Evolutionary conservation across 2,113 vertebrate species (phyloP).

Genomic region (Sphyrna mokarran): DNA sequence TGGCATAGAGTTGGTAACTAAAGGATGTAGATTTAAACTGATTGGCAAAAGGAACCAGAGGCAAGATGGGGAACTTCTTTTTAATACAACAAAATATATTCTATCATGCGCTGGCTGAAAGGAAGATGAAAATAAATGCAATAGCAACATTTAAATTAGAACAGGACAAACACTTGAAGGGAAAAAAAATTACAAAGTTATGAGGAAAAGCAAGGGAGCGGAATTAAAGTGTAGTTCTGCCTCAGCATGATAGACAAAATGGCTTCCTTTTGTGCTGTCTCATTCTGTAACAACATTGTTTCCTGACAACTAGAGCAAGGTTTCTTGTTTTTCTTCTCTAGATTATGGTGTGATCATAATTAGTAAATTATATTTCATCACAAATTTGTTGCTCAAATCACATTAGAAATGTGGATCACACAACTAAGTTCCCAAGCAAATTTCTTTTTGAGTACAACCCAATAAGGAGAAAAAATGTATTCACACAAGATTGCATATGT

Average conservation of each 20-base stretch:
- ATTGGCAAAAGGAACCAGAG: too few species aligned
- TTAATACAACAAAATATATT: too few species aligned
- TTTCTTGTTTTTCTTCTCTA: not conserved
- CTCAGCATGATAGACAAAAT: not conserved
- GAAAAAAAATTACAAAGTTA: not conserved
- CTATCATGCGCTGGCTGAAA: not conserved
- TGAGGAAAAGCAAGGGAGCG: not conserved
- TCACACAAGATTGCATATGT: not conserved
- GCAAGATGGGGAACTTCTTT: too few species aligned
- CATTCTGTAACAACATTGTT: not conserved
- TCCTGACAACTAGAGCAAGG: not conserved
- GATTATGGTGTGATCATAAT: not conserved
- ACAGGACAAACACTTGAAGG: not conserved
- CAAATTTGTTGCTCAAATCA: not conserved
- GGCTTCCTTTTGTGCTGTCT: not conserved
- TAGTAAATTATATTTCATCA: not conserved
- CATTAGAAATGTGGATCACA: not conserved
- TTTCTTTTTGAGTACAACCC: constrained; percentile 6
- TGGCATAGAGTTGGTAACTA: too few species aligned
- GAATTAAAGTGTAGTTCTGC: not conserved
- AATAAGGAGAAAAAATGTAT: constrained; percentile 31
- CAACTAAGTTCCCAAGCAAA: not conserved
- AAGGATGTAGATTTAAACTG: too few species aligned
- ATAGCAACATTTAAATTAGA: not conserved
- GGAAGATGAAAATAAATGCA: not conserved